Evolutionary conservation across 2,888 invertebrate species (phyloP).

Genomic region (Eristalinus aeneus): DNA sequence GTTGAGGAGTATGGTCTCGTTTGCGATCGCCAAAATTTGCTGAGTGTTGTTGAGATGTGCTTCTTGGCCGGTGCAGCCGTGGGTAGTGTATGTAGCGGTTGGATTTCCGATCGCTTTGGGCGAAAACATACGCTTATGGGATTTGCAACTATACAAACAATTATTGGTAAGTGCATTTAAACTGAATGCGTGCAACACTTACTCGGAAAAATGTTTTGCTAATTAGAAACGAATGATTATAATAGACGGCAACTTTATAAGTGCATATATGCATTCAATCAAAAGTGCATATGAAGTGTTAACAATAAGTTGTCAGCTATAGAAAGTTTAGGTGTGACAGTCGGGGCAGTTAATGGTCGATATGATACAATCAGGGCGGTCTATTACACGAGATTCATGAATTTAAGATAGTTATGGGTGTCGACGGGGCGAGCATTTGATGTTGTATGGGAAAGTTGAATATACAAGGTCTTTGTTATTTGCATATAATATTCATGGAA

Average conservation of each 20-base stretch:
- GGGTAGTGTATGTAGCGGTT: constrained; percentile 85
- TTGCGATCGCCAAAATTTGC: constrained; percentile 82
- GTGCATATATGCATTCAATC: constrained; percentile 2
- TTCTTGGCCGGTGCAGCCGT: constrained; percentile 85
- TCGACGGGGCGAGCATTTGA: not conserved
- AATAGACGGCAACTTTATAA: constrained; percentile 15
- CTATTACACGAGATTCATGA: constrained; percentile 48
- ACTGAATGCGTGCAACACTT: not conserved
- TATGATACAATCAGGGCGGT: constrained; percentile 48
- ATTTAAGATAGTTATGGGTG: not conserved
- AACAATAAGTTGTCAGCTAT: not conserved
- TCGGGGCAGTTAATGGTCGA: not conserved
- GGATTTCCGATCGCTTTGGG: constrained; percentile 85
- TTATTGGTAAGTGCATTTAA: constrained; percentile 81
- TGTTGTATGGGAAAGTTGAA: not conserved
- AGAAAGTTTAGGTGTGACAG: too few relatives aligned
- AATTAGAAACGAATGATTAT: too few relatives aligned
- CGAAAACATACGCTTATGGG: constrained; percentile 84
- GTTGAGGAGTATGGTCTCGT: constrained; percentile 84
- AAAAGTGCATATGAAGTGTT: constrained; percentile 40
- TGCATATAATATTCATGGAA: not conserved
- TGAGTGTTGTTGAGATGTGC: constrained; percentile 84
- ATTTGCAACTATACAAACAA: constrained; percentile 82
- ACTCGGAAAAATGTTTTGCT: constrained; percentile 24
- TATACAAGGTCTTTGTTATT: not conserved